phyloP scores from a whole-genome alignment of 2,113 vertebrate species.

The Lipotes vexillifer region DNA sequence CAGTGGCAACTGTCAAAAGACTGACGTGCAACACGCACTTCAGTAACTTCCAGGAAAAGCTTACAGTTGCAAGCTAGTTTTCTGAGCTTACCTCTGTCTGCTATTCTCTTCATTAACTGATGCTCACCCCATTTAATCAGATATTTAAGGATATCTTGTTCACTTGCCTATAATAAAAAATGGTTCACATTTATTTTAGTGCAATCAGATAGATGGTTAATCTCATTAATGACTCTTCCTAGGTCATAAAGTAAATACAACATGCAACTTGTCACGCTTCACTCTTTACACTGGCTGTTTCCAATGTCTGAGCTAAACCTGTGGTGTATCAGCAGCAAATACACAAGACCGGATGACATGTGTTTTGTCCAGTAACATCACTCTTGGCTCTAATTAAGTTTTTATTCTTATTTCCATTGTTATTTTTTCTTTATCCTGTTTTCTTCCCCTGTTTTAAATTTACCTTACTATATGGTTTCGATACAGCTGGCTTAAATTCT shows the following conservation, averaged over 20 bases:
- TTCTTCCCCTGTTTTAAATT: constrained; percentile 13
- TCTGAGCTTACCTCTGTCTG: constrained; percentile 93
- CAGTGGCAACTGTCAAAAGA: not conserved
- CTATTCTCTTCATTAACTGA: constrained; percentile 98
- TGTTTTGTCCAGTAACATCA: not conserved
- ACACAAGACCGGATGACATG: not conserved
- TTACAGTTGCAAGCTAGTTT: not conserved
- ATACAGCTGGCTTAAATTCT: not conserved
- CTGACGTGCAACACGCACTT: not conserved
- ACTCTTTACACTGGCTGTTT: not conserved
- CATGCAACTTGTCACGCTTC: not conserved
- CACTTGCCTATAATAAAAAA: constrained; percentile 90
- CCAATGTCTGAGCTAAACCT: not conserved
- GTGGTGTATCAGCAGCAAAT: not conserved
- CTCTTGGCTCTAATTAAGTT: not conserved
- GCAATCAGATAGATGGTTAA: constrained; percentile 11
- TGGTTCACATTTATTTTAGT: constrained; percentile 25
- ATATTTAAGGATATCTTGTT: constrained; percentile 99
- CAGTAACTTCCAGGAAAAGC: not conserved
- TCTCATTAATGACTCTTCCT: not conserved
- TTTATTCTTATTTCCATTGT: not conserved
- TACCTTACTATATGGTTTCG: not conserved
- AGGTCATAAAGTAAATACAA: not conserved
- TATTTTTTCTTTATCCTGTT: not conserved
- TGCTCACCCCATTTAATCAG: constrained; percentile 99